A percentile compares a stretch with the other conserved stretches of the same genome.
phyloP scores from a whole-genome alignment of 2,797 vertebrate species.

The Anabas testudineus region DNA sequence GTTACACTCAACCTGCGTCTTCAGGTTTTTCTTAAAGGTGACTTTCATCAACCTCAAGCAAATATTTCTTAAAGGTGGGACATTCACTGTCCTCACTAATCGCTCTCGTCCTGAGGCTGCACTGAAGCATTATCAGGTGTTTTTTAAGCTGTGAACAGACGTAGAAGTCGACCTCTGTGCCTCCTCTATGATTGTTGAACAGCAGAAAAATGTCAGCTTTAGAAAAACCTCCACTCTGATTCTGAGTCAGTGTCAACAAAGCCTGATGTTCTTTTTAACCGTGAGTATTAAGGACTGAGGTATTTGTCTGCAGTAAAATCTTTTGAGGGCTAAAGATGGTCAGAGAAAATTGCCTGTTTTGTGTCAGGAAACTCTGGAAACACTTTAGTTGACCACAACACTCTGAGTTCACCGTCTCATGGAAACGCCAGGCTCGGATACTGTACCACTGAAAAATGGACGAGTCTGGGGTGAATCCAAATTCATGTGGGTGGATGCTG shows the following conservation, averaged over 20 bases:
- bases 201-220: neutral
- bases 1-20: too few species aligned
- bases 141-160: neutral
- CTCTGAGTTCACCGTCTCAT: constrained; percentile 9
- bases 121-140: neutral
- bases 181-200: neutral
- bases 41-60: neutral
- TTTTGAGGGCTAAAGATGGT: neutral
- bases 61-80: too few species aligned
- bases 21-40: too few species aligned
- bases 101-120: neutral
- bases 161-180: neutral
- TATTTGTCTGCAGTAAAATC: neutral
- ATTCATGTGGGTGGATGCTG: constrained; percentile 20
- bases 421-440: constrained; percentile 6
- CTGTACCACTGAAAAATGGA: neutral
- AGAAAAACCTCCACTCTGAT: neutral
- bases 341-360: neutral
- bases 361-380: neutral
- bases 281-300: neutral
- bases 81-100: neutral
- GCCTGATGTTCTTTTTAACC: neutral
- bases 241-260: neutral
- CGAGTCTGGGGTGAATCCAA: neutral
- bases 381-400: neutral